Evolutionary conservation across 2,113 vertebrate genomes (phyloP), one percentile per base, ranked within the genome.

Genomic region (Aegithalos caudatus): DNA sequence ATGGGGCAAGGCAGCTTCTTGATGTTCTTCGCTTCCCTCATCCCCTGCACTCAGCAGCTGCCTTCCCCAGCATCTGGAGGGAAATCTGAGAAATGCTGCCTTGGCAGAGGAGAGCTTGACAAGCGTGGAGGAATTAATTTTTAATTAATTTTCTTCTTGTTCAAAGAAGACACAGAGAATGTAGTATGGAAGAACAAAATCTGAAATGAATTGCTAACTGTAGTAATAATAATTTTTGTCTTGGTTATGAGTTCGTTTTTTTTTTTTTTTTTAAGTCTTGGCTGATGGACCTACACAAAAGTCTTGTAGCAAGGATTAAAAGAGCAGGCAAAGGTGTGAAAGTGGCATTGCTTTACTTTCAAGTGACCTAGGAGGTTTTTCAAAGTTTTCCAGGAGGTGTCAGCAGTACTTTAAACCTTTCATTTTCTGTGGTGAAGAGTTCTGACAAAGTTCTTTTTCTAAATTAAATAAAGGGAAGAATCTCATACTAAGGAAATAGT

Each of bases 391-490:
- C 85, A 90, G 90, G 93, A 90, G 94, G 11, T 92, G 82, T 92
- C 82, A 96, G 86, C 72, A 88, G 67, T 93, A 94, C 88, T 94
- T 96, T 86, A 95, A 95, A 82, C 58, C 60, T 87, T 94, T 42
- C 10, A 8, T 64, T 72, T 70, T 61, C 35, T 8, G 2, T 44
- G 25, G 81, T 48, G 57, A 44, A 64, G 82, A 64, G 61, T 88
- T 81, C 44, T 78, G 44, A 44, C 50, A 20, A 94, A 74, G 18
- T 62, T 87, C 14, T 50, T 82, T 23, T 77, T 70, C 45, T 37
- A 48, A 47, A 88, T 70, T 50, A 51, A 82, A 51, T 17, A 48
- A 51, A 81, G 48, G 15, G 37, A 83, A 84, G 31, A 60, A 28
- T 48, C 29, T 27, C 7, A 48, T 48, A 31, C 40, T 74, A 42